These are phyloP conservation scores for Rhabdomys pumilio DNA, from an alignment of 2,797 vertebrate genomes.

Conservation along the genomic window DNA sequence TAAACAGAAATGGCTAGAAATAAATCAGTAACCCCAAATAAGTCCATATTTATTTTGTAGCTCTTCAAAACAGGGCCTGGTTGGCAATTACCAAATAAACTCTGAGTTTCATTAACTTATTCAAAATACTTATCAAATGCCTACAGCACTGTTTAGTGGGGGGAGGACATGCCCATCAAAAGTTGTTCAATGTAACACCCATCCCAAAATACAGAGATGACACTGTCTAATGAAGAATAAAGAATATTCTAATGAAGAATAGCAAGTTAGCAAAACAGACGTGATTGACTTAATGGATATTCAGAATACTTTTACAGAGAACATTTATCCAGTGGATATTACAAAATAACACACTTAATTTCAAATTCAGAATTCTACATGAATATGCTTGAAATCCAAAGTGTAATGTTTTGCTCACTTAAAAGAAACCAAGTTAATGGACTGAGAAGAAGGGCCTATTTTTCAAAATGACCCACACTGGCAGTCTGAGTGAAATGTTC, in stretches of 20 bases:
- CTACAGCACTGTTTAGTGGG: neutral
- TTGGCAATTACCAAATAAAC: slow-evolving; percentile 14
- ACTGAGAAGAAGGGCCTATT: neutral
- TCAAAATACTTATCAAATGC: neutral
- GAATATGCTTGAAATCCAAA: neutral
- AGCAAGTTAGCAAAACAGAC: neutral
- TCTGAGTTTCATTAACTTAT: slow-evolving; percentile 13
- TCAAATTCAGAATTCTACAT: slow-evolving; percentile 36
- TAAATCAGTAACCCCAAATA: neutral
- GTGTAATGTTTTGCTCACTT: neutral
- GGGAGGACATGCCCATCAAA: neutral
- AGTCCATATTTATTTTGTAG: neutral
- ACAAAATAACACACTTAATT: slow-evolving; percentile 35
- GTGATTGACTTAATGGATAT: neutral
- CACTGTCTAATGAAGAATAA: neutral
- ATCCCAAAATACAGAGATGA: neutral
- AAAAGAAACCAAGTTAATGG: slow-evolving; percentile 51
- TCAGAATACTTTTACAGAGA: slow-evolving; percentile 45
- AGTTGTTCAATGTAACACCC: neutral
- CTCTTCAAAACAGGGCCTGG: neutral
- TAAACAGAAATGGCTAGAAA: slow-evolving; percentile 5
- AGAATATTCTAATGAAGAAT: neutral
- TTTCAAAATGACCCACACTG: slow-evolving; percentile 1
- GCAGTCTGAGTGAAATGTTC: neutral
- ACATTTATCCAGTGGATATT: neutral